Base-by-base conservation (phyloP, 2,888 invertebrate genomes). In the Apamea epomidion region DNA sequence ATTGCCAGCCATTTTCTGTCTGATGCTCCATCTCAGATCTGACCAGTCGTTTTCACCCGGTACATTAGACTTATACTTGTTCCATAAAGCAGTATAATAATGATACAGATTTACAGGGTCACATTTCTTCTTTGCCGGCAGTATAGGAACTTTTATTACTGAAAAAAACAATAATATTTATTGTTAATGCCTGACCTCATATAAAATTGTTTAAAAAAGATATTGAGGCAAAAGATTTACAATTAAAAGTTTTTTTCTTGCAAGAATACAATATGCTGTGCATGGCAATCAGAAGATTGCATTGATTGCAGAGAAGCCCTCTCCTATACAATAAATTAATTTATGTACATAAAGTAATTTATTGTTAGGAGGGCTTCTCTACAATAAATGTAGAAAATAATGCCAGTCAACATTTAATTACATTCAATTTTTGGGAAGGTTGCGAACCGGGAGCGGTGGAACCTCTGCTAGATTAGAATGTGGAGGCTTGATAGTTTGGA, bases 101-200 rank as follows among this genome's bases (percentile, higher is more conserved):
- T 98, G 98, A 91, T 98, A 98, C 32, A 98, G 94, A 32, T 98
- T 97, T 0, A 98, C 98, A 32, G 98, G 98, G 93, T 98, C 98
- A 93, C 97, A 97, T 93, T 97, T 97, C 86, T 95, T 95, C 75
- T 94, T 95, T 48, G 93, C 90, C 70, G 95, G 95, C 68, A 94
- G 93, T 88, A 94, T 95, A 89, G 97, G 97, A 18, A 98, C 97
- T 92, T 97, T 97, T 79, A 98, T 98, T 93, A 98, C 98, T 98
- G 93, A 77, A 97, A 91, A 51, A 62, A 67, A 75, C 37, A 72
- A 45, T 54, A 25, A 32, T 0, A 45, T 10, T 18, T 3, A 18
- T 51, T 42, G 0, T 67, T n/a, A 67, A 16, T 18, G 25, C 58
- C 14, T 45, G 18, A 54, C 32, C 54, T 54, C 0, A 25, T 32